Evolutionary conservation across 2,797 vertebrate genomes (phyloP).

Genomic region (Gallinago nigripennis): DNA sequence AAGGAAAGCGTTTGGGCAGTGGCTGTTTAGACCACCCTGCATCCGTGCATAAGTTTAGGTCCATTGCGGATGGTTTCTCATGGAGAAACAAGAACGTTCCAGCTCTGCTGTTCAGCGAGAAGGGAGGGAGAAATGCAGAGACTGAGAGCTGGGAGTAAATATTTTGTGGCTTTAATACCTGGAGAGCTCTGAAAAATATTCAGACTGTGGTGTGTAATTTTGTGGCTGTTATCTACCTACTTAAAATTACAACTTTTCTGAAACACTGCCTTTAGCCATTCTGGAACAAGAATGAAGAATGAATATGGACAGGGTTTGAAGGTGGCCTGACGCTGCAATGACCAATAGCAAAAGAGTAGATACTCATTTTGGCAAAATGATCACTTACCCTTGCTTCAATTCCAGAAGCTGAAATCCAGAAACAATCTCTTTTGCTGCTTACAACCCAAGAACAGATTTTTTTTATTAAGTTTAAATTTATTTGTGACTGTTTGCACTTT

Average conservation of each 20-base stretch:
- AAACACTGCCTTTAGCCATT: not conserved
- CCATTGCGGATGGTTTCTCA: not conserved
- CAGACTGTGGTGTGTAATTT: not conserved
- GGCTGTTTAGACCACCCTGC: conserved; percentile 2
- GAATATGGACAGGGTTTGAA: not conserved
- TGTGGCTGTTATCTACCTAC: not conserved
- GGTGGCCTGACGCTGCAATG: not conserved
- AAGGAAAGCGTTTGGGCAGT: not conserved
- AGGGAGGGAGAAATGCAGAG: not conserved
- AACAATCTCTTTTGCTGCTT: not conserved
- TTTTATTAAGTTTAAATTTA: not conserved
- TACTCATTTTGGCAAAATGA: not conserved
- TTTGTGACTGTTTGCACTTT: not conserved
- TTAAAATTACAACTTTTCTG: not conserved
- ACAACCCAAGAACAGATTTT: not conserved
- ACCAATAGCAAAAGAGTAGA: not conserved
- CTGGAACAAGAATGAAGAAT: not conserved
- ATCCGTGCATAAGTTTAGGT: not conserved
- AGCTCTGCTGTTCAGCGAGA: not conserved
- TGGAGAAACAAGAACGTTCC: not conserved
- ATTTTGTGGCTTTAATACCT: not conserved
- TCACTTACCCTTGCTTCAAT: not conserved
- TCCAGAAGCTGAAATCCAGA: not conserved
- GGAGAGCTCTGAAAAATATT: not conserved
- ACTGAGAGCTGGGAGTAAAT: not conserved